Percentiles rank a stretch among this genome's conserved stretches.
Conservation (phyloP, 2,888 invertebrate genomes). For the Lingula anatina region DNA sequence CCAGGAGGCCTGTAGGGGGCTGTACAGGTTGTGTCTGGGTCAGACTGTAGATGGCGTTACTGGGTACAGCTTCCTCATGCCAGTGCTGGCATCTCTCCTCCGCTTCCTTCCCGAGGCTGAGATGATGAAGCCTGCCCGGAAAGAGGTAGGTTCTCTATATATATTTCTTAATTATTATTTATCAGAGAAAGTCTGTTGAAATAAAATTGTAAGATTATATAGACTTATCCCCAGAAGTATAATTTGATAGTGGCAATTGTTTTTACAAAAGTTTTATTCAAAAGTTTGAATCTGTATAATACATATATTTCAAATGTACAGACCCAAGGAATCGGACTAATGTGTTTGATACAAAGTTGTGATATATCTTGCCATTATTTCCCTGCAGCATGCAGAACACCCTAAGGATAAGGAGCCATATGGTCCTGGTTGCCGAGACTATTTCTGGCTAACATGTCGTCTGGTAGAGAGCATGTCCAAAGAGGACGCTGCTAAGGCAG, state of each 20-base stretch:
- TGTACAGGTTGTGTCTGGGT: constrained; percentile 82
- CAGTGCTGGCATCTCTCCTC: constrained; percentile 74
- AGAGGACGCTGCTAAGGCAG: constrained; percentile 60
- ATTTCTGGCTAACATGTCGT: constrained; percentile 86
- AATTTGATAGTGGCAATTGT: no score
- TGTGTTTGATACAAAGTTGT: no score
- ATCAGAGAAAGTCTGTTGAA: no score
- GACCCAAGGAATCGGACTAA: no score
- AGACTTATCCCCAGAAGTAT: no score
- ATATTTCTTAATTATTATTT: no score
- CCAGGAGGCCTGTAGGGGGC: constrained; percentile 84
- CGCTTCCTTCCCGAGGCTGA: constrained; percentile 79
- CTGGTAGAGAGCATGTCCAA: constrained; percentile 70
- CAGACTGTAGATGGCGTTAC: constrained; percentile 47
- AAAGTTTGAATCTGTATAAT: no score
- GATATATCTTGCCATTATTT: no score
- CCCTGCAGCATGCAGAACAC: constrained; percentile 24
- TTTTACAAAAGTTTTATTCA: no score
- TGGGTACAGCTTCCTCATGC: constrained; percentile 58
- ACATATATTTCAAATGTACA: no score
- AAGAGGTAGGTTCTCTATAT: no score
- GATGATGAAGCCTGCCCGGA: constrained; percentile 78
- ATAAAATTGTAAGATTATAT: no score
- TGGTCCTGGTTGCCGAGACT: constrained; percentile 89
- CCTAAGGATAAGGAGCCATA: constrained; percentile 70